Percentiles rank a stretch among this genome's conserved stretches.
These are phyloP conservation scores for Halesus radiatus DNA, from an alignment of 1,140 invertebrate species.

Conservation along the genomic window DNA sequence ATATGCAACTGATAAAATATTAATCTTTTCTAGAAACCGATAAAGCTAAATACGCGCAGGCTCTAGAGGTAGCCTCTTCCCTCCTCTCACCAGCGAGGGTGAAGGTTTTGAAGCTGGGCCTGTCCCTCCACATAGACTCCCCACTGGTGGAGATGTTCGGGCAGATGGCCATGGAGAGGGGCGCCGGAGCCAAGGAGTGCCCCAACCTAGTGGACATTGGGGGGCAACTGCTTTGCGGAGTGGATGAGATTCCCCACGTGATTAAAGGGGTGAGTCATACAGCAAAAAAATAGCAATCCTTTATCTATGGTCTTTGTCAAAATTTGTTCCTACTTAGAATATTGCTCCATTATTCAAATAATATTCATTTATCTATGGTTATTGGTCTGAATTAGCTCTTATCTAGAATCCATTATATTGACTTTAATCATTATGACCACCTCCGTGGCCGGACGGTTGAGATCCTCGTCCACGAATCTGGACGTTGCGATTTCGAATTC, in stretches of 20 bases:
- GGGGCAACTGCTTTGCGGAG: conserved; percentile 78
- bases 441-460: too few relatives aligned
- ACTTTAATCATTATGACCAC: too few relatives aligned
- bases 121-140: conserved; percentile 91
- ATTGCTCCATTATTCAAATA: too few relatives aligned
- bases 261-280: conserved; percentile 62
- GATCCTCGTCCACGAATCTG: too few relatives aligned
- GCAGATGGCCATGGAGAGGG: conserved; percentile 86
- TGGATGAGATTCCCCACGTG: conserved; percentile 67
- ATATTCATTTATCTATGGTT: too few relatives aligned
- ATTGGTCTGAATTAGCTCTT: too few relatives aligned
- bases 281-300: too few relatives aligned
- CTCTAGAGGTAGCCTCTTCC: conserved; percentile 77
- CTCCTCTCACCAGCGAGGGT: conserved; percentile 82
- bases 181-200: conserved; percentile 74
- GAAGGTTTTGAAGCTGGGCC: conserved; percentile 86
- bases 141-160: conserved; percentile 92
- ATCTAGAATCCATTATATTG: too few relatives aligned
- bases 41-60: conserved; percentile 83
- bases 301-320: too few relatives aligned
- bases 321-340: too few relatives aligned
- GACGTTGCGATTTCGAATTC: too few relatives aligned
- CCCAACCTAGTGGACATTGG: conserved; percentile 81
- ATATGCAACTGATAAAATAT: conserved; percentile 35
- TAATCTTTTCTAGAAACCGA: conserved; percentile 77